Evolutionary conservation across 2,797 vertebrate genomes (phyloP).

Genomic region (Crocodylus rhombifer): DNA sequence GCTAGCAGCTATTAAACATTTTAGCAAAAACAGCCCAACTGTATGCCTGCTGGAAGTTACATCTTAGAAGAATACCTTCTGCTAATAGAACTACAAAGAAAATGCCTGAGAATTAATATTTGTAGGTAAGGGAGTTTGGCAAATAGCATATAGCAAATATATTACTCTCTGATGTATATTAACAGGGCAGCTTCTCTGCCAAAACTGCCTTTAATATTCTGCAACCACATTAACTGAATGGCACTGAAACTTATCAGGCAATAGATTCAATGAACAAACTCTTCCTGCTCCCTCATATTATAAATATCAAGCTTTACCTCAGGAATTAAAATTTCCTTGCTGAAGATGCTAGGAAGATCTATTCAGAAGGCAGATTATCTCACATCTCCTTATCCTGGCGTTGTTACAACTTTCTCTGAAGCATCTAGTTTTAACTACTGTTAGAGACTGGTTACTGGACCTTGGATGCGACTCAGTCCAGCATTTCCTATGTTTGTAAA

Average conservation of each 20-base stretch:
- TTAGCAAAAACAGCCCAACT: not conserved
- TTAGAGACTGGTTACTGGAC: not conserved
- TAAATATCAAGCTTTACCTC: not conserved
- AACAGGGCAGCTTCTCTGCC: fast-evolving
- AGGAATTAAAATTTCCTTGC: not conserved
- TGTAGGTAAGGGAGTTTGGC: not conserved
- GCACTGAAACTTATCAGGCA: fast-evolving
- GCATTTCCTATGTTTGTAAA: not conserved
- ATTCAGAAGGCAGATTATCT: not conserved
- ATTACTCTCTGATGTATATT: not conserved
- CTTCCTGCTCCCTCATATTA: not conserved
- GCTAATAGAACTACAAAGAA: not conserved
- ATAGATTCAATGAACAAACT: not conserved
- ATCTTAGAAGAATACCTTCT: not conserved
- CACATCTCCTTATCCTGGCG: not conserved
- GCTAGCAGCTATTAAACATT: not conserved
- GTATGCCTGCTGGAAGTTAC: not conserved
- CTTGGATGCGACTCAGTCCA: not conserved
- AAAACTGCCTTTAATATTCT: not conserved
- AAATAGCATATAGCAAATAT: not conserved
- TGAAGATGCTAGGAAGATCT: not conserved
- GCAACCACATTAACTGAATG: not conserved
- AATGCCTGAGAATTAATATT: not conserved
- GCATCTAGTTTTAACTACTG: not conserved
- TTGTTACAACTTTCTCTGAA: not conserved